Evolutionary conservation across 1,140 invertebrate species (phyloP).

Genomic region (Bactericera cockerelli): DNA sequence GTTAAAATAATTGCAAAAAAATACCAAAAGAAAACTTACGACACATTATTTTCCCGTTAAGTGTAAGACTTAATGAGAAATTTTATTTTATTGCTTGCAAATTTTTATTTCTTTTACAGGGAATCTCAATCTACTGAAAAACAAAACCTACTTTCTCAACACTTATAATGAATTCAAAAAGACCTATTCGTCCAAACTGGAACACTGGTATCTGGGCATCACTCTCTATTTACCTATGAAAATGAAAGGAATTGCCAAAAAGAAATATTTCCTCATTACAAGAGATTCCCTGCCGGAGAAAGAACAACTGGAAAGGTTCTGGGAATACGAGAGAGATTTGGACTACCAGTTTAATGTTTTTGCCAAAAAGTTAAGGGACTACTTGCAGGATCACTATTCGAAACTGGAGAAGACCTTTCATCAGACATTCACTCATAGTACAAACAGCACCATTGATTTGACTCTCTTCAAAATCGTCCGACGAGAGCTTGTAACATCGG

Average conservation of each 20-base stretch:
- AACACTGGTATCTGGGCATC: conserved; percentile 1
- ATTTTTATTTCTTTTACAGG: no score
- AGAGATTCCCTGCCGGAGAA: neutral
- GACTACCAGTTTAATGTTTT: conserved; percentile 1
- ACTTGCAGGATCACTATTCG: neutral
- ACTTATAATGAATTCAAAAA: conserved; percentile 2
- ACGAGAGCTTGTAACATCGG: neutral
- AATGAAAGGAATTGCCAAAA: neutral
- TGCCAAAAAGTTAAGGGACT: neutral
- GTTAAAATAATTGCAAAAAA: no score
- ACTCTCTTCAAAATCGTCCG: neutral
- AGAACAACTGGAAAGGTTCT: neutral
- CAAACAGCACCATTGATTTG: conserved; percentile 1
- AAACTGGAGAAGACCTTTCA: conserved; percentile 1
- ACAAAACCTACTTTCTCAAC: conserved; percentile 1
- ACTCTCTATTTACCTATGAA: conserved; percentile 2
- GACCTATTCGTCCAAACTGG: neutral
- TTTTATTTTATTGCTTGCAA: no score
- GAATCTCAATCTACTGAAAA: neutral
- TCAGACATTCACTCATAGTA: neutral
- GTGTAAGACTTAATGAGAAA: no score
- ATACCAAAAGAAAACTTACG: no score
- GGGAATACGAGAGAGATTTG: conserved; percentile 6
- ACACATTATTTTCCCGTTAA: no score
- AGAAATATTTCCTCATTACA: conserved; percentile 1